Evolutionary conservation across 2,888 invertebrate genomes (phyloP), one percentile per base, ranked within the genome.

Genomic region (Philopedon plagiatum): DNA sequence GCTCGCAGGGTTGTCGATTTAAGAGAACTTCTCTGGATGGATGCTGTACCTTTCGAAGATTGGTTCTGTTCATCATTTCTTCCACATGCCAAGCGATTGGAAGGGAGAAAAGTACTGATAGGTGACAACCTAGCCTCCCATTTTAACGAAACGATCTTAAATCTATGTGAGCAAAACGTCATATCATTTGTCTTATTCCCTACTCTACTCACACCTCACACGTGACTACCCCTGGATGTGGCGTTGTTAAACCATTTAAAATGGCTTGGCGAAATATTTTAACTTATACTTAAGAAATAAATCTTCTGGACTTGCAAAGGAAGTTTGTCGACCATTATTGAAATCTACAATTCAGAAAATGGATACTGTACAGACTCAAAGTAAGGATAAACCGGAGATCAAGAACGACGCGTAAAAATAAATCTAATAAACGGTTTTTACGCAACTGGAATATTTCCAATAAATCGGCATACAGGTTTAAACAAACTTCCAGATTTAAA

Each of bases 11-110:
- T 67, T 64, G 77, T 62, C 60, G 81, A 5, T 86, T 82, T 69
- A 84, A 83, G 70, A 65, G 81, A n/a, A 78, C 80, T n/a, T n/a
- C n/a, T n/a, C n/a, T n/a, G 79, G 80, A 70, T 80, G 41, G 77
- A 80, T 58, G 58, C 23, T 2, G 63, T 29, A 8, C 74, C 66
- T 23, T 80, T 78, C 62, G 65, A 76, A 51, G 76, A 78, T 54
- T 79, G 78, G 78, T 65, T 65, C 39, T 21, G 13, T 32, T 58
- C 23, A 18, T 57, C 29, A 11, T 66, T 66, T 56, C 19, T 66
- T 8, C 58, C 66, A 8, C 46, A 66, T 32, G 58, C 66, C 7
- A 66, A 32, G 46, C 23, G 41, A 7, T 56, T 65, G 15, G 65
- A 65, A 19, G 56, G 61, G n/a, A 44, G 29, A 34, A 69, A 62